Base-by-base conservation (phyloP, 2,797 vertebrate genomes). In the Novumbra hubbsi region DNA sequence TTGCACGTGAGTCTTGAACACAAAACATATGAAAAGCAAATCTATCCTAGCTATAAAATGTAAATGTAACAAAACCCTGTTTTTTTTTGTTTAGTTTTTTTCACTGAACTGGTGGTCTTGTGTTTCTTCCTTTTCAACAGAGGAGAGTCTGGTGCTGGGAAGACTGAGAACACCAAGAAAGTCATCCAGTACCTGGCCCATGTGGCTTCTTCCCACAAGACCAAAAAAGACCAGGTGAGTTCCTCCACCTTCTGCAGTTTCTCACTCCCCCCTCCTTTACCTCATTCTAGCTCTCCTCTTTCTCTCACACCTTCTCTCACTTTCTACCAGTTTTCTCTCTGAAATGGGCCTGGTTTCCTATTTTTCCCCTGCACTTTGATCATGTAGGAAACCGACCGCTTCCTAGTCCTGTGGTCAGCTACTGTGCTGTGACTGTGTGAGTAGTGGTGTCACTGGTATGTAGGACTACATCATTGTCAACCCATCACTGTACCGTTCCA, bases 161-260 rank as follows among this genome's bases (percentile, higher is more conserved):
- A 99, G 91, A 98, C 97, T 0, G 97, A 98, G 88, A 99, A 99
- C 88, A 99, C 98, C 89, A 99, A 99, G 92, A 99, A 99, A 79
- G 98, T 99, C 75, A 99, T 99, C 91, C 97, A 99, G 88, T 99
- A 98, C 86, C 91, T 99, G 86, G 98, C 98, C 79, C 95, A 99
- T 0, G 97, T 99, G 86, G 97, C 98, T 78, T 98, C 97, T 0
- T 99, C 98, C 27, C 97, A 99, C 88, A 99, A 99, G 92, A 95
- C 94, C 87, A 98, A 98, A 91, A 99, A 98, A 91, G 98, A 99
- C 82, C 97, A 98, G 96, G 98, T 98, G 83, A 92, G 94, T 90
- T 3, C 24, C 57, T 14, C 21, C 24, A 62, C 57, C 57, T 24
- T 19, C 0, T 30, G 34, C 48, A 65, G 4, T 32, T 45, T 14